Percentiles rank a stretch among this genome's conserved stretches.
Conservation (phyloP, 2,888 invertebrate genomes). For the Drosophila ustulata region DNA sequence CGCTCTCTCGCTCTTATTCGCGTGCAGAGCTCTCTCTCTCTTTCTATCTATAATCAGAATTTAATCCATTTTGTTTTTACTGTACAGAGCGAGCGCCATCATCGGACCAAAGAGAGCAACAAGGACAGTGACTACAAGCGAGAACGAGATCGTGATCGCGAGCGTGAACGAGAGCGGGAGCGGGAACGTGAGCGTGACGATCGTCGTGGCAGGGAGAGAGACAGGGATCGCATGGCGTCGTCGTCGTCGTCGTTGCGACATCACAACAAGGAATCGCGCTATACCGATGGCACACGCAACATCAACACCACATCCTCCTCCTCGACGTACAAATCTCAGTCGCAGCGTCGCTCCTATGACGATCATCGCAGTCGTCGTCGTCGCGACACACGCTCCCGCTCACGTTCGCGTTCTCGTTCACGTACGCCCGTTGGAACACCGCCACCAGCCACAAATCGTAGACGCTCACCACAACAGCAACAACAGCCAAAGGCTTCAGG, state of each 20-base stretch:
- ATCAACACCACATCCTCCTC: conserved; percentile 14
- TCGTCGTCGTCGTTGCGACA: conserved; percentile 28
- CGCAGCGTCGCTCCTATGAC: conserved; percentile 62
- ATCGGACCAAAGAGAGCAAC: conserved; percentile 69
- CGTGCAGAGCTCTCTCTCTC: no score
- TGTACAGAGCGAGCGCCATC: conserved; percentile 64
- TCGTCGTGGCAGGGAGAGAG: conserved; percentile 31
- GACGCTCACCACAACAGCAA: conserved; percentile 4
- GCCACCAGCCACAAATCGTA: conserved; percentile 18
- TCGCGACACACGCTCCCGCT: conserved; percentile 56
- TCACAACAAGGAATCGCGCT: conserved; percentile 52
- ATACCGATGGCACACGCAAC: conserved; percentile 46
- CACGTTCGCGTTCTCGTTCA: conserved; percentile 63
- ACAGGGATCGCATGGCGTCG: conserved; percentile 34
- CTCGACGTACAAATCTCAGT: conserved; percentile 54
- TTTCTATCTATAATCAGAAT: neutral
- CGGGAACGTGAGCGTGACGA: conserved; percentile 40
- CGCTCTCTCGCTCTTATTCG: conserved; percentile 1
- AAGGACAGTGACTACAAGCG: conserved; percentile 64
- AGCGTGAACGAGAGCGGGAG: neutral
- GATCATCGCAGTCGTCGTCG: conserved; percentile 68
- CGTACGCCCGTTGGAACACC: conserved; percentile 45
- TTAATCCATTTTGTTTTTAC: neutral
- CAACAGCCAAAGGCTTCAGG: neutral
- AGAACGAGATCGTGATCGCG: conserved; percentile 45